Evolutionary conservation across 2,113 vertebrate genomes (phyloP), one percentile per base, ranked within the genome.

Genomic region (Catagonus wagneri): DNA sequence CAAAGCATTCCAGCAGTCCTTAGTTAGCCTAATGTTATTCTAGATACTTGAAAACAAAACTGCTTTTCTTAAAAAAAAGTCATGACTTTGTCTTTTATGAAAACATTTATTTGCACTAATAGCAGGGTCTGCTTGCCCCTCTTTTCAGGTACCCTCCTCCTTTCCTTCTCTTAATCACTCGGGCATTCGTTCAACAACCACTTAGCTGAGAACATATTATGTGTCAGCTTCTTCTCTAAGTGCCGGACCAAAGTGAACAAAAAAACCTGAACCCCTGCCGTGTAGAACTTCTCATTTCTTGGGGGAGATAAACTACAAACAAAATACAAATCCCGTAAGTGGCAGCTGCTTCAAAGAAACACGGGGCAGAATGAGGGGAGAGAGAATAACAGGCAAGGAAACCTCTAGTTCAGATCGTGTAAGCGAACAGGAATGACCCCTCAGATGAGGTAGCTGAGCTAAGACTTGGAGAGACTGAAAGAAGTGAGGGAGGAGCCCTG

Each of bases 11-110:
- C 71, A 83, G 83, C 94, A 92, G 91, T 39, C 83, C 89, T 96
- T 83, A 60, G 60, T 95, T 94, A 95, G 79, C 44, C 78, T 96
- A 83, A 81, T 83, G 75, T 54, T 92, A 96, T 93, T 96, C 75
- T 80, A 80, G 65, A 83, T 29, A 52, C 69, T 96, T 88, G 32
- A 81, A 97, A 96, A 96, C 81, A 88, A 90, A 96, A 83, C 22
- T 19, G 9, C 15, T 88, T 83, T 95, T 94, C 65, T 81, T 93
- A 72, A 34, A 78, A 78, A 66, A 94, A 86, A 93, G 69, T 6
- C 32, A 81, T 60, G 23, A 94, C 39, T 66, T 83, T 32, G 50
- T 65, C 34, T 91, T 87, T 94, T 80, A 61, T 44, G 50, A 92
- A 94, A 85, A 50, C 34, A 61, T 6, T 29, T 44, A 58, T 72